phyloP scores from a whole-genome alignment of 2,113 vertebrate species.

The Microcebus murinus region DNA sequence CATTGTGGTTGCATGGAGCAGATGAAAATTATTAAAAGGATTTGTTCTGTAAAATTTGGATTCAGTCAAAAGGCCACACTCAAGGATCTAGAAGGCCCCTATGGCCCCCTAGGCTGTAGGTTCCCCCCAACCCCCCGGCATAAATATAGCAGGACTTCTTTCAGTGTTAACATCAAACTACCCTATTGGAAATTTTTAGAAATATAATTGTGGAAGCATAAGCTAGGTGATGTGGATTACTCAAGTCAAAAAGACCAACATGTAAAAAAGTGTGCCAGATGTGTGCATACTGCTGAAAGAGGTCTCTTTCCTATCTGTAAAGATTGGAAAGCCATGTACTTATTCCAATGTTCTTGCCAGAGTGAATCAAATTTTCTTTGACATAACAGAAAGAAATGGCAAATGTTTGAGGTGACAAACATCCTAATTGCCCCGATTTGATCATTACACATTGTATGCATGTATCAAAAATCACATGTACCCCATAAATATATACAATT shows the following conservation, averaged over 20 bases:
- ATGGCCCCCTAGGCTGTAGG: no score
- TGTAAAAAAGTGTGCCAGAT: not conserved
- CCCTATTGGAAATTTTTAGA: constrained; percentile 1
- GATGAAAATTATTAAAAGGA: constrained; percentile 10
- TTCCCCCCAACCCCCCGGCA: no score
- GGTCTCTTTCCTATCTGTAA: not conserved
- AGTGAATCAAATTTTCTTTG: constrained; percentile 32
- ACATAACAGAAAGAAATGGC: not conserved
- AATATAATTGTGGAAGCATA: not conserved
- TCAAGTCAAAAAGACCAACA: not conserved
- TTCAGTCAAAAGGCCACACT: no score
- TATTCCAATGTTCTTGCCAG: not conserved
- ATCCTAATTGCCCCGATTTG: not conserved
- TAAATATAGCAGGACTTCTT: not conserved
- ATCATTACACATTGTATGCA: not conserved
- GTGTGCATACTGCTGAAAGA: not conserved
- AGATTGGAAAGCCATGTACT: not conserved
- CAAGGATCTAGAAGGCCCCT: no score
- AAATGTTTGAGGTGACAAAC: not conserved
- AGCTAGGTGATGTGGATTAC: not conserved
- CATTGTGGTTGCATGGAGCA: not conserved
- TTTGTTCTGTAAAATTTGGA: no score
- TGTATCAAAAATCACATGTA: not conserved
- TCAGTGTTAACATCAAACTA: not conserved
- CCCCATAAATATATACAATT: not conserved